These are phyloP conservation scores for Delia radicum DNA, from an alignment of 1,140 invertebrate genomes.

Conservation along the genomic window DNA sequence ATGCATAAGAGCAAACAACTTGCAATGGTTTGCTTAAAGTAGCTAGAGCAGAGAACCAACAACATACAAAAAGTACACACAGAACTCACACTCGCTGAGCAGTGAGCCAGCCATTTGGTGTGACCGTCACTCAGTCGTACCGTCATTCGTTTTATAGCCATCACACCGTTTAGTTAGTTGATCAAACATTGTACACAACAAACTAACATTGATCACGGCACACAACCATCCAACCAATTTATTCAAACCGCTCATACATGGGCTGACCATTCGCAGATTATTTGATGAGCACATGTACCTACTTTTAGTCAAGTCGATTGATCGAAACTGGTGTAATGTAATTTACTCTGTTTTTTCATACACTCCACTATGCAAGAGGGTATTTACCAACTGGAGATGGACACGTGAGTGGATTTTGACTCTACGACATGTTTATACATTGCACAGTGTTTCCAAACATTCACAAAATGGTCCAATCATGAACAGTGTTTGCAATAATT, in stretches of 20 bases:
- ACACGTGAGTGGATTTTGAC: no score
- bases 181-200: neutral
- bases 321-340: no score
- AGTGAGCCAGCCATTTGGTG: neutral
- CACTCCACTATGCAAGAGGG: no score
- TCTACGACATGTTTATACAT: no score
- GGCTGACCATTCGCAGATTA: no score
- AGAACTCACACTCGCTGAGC: neutral
- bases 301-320: no score
- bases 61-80: neutral
- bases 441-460: no score
- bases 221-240: neutral
- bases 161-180: neutral
- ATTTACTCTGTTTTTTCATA: no score
- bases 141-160: neutral
- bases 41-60: conserved; percentile 1
- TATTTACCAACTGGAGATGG: no score
- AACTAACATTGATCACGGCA: neutral
- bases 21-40: conserved; percentile 4
- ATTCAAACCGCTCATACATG: neutral
- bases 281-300: no score
- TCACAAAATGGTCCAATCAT: no score
- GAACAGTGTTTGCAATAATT: no score
- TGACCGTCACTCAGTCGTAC: neutral
- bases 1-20: conserved; percentile 4